Percentiles rank a stretch among this genome's conserved stretches.
phyloP scores from a whole-genome alignment of 2,888 invertebrate species.

The Terebella lapidaria region DNA sequence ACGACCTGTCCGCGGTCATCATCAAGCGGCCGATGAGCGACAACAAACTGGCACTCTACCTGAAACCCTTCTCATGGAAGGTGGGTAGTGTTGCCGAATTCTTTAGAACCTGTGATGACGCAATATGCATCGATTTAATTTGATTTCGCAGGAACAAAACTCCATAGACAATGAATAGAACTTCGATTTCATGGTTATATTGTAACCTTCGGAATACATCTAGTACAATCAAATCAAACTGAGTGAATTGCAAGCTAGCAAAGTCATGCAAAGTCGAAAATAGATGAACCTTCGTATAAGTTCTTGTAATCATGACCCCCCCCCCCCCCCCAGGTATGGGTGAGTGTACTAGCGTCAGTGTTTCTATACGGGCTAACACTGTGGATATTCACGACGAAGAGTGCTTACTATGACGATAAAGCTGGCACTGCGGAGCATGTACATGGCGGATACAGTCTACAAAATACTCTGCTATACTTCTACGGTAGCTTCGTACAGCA shows the following conservation, averaged over 20 bases:
- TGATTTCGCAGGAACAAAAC: too few relatives aligned
- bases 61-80: constrained; percentile 4
- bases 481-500: constrained; percentile 5
- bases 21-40: constrained; percentile 5
- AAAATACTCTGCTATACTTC: constrained; percentile 2
- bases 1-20: constrained; percentile 12
- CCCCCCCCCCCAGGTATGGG: constrained; percentile 10
- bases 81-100: too few relatives aligned
- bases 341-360: neutral
- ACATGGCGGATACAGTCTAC: neutral
- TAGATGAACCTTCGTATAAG: too few relatives aligned
- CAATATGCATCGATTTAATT: too few relatives aligned
- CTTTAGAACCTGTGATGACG: too few relatives aligned
- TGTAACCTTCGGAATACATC: too few relatives aligned
- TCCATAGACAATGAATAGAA: too few relatives aligned
- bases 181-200: too few relatives aligned
- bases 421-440: neutral
- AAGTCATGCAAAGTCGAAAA: too few relatives aligned
- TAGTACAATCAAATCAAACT: too few relatives aligned
- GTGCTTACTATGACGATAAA: neutral
- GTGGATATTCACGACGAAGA: constrained; percentile 4
- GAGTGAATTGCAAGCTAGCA: too few relatives aligned
- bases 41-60: constrained; percentile 4
- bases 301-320: neutral
- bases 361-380: constrained; percentile 3